phyloP scores from a whole-genome alignment of 2,113 vertebrate genomes.

The Myrmophylax atrothorax region DNA sequence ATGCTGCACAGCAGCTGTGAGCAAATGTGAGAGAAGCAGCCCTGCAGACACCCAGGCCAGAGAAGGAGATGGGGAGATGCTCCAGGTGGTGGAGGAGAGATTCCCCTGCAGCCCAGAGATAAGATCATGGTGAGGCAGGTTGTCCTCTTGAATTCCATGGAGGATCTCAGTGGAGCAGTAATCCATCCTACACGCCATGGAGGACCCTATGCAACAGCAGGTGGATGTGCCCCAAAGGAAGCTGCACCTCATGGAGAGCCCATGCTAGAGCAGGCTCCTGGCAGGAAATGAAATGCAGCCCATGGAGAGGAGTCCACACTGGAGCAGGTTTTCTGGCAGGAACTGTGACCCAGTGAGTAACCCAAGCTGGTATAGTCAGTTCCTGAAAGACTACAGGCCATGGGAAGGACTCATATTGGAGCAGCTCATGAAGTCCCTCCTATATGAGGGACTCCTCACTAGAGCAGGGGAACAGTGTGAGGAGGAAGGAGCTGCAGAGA shows the following conservation, averaged over 20 bases:
- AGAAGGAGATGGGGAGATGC: background rate
- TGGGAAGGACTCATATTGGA: background rate
- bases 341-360: background rate
- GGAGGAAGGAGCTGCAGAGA: background rate
- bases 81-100: background rate
- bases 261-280: background rate
- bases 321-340: background rate
- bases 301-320: background rate
- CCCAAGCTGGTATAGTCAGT: accelerated
- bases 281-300: background rate
- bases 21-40: background rate
- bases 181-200: background rate
- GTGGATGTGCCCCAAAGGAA: background rate
- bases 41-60: background rate
- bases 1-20: background rate
- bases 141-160: background rate
- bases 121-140: background rate
- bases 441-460: background rate
- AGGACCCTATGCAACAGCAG: background rate
- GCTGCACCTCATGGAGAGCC: background rate
- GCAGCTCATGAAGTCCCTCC: background rate
- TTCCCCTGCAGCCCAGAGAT: background rate
- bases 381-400: background rate
- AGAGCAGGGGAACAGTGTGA: background rate
- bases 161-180: background rate